Conservation (phyloP, 2,797 vertebrate genomes). For the Antrozous pallidus region DNA sequence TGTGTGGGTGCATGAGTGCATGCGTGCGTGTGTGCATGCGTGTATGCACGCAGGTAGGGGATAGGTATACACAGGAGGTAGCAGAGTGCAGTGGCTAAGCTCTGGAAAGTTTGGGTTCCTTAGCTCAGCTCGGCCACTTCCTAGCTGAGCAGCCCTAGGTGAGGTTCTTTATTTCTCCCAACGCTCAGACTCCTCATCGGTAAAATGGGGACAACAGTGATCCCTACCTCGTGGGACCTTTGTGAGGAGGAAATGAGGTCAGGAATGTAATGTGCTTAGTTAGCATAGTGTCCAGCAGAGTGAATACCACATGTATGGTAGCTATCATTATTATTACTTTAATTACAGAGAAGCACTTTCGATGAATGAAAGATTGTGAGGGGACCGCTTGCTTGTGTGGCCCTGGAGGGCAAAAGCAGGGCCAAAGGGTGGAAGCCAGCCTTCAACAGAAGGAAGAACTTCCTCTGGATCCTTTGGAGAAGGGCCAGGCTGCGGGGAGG, state of each 20-base stretch:
- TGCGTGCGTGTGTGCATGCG: not conserved
- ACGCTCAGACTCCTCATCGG: not conserved
- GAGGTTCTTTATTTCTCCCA: not conserved
- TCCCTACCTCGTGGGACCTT: not conserved
- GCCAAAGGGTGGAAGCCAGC: not conserved
- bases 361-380: not conserved
- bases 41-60: not conserved
- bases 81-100: not conserved
- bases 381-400: not conserved
- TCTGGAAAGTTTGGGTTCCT: not conserved
- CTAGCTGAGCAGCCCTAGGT: not conserved
- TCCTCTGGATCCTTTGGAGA: not conserved
- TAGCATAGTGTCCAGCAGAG: not conserved
- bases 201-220: not conserved
- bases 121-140: not conserved
- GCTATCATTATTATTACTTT: not conserved
- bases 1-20: fast-evolving
- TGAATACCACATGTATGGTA: not conserved
- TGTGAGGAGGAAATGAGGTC: not conserved
- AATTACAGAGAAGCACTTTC: not conserved
- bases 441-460: not conserved
- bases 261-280: not conserved
- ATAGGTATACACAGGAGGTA: not conserved
- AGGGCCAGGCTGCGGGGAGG: not conserved
- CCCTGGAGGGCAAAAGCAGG: not conserved